These are phyloP conservation scores for Anseranas semipalmata DNA, from an alignment of 2,113 vertebrate species.

Conservation along the genomic window DNA sequence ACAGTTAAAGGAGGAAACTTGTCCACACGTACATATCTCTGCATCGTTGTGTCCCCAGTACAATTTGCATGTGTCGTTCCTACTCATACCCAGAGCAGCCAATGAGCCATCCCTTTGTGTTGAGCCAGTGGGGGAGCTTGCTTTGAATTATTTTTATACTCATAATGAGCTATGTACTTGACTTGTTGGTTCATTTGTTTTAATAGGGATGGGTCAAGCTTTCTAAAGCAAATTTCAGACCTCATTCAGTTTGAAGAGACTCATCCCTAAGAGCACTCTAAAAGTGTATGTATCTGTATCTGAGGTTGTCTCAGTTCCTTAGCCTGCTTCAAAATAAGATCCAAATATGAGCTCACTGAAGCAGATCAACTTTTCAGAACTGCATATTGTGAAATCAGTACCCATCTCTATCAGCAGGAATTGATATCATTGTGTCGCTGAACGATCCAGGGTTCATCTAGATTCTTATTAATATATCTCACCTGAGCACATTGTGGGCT, in stretches of 20 bases:
- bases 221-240: conserved; percentile 34
- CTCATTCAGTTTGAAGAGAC: conserved; percentile 12
- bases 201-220: conserved; percentile 8
- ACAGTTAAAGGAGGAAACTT: background rate
- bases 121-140: background rate
- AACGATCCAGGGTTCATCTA: background rate
- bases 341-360: background rate
- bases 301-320: background rate
- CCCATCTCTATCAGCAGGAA: background rate
- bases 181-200: conserved; percentile 54
- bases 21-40: background rate
- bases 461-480: background rate
- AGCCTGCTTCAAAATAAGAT: background rate
- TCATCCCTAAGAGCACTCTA: background rate
- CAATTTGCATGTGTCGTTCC: background rate
- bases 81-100: background rate
- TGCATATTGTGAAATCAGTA: background rate
- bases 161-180: background rate
- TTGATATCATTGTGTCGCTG: background rate
- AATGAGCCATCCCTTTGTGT: background rate
- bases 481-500: background rate
- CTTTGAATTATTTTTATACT: conserved; percentile 3
- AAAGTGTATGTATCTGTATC: background rate
- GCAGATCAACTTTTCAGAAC: conserved; percentile 16
- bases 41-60: background rate